A percentile compares a stretch with the other conserved stretches of the same genome.
These are phyloP conservation scores for Brachionus calyciflorus DNA, from an alignment of 1,140 invertebrate species.

Conservation along the genomic window DNA sequence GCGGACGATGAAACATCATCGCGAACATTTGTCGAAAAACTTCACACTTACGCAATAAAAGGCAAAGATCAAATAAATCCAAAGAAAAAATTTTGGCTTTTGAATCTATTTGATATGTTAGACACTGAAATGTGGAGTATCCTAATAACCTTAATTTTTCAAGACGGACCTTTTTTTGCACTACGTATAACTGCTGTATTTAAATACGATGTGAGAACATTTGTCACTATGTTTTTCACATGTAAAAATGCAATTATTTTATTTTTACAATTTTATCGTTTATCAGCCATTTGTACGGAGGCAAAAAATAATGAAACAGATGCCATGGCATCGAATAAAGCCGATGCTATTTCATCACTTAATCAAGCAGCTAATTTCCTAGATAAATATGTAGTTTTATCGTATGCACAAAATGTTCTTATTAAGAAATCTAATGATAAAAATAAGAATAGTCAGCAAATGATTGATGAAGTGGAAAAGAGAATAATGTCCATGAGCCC, in stretches of 20 bases:
- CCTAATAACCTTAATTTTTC: conserved; percentile 59
- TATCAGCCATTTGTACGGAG: conserved; percentile 63
- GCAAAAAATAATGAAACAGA: background rate
- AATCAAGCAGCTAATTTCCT: conserved; percentile 10
- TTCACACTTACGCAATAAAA: conserved; percentile 13
- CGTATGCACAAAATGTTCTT: conserved; percentile 41
- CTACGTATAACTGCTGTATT: conserved; percentile 77
- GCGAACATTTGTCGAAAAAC: background rate
- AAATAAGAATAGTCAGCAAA: conserved; percentile 19
- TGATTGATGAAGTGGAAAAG: conserved; percentile 34
- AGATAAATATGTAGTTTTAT: conserved; percentile 34
- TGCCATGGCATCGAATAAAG: conserved; percentile 28
- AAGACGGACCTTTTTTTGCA: conserved; percentile 77
- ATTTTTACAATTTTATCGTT: conserved; percentile 74
- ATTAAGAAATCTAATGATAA: conserved; percentile 34
- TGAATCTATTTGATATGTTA: conserved; percentile 36
- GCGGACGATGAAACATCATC: background rate
- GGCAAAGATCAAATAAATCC: conserved; percentile 9
- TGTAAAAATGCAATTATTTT: conserved; percentile 81
- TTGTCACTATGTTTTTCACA: conserved; percentile 86
- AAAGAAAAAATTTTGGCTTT: background rate
- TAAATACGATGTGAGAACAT: conserved; percentile 77
- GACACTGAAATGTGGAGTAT: conserved; percentile 73
- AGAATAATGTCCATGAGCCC: conserved; percentile 7
- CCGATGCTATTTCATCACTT: conserved; percentile 27